Conservation (phyloP, 2,888 invertebrate species). For the Agapostemon virescens region DNA sequence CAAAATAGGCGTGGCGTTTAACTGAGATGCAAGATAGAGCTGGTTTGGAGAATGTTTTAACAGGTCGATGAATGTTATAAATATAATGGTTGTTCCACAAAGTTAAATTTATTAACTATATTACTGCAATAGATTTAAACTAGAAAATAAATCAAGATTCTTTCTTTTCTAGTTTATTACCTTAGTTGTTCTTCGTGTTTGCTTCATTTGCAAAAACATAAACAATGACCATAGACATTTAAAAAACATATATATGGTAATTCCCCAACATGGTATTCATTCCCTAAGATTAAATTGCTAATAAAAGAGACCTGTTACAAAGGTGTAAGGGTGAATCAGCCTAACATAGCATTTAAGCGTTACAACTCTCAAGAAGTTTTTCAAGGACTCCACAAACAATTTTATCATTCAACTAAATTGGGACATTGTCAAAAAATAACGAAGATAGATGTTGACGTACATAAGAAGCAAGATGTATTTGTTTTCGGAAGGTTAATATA, state of each 20-base stretch:
- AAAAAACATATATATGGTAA: background rate
- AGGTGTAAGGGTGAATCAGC: background rate
- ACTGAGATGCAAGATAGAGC: background rate
- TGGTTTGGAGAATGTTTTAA: background rate
- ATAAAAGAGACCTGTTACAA: background rate
- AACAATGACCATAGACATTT: background rate
- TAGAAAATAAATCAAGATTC: background rate
- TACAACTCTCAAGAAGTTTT: background rate
- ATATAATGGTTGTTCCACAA: background rate
- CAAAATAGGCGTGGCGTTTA: too few species aligned
- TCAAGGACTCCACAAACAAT: too few species aligned
- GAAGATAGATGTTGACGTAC: background rate
- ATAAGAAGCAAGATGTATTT: background rate
- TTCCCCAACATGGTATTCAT: background rate
- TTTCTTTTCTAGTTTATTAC: slow-evolving; percentile 5
- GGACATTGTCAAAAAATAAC: slow-evolving; percentile 1
- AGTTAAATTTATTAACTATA: background rate
- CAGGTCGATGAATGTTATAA: background rate
- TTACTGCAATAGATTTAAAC: background rate
- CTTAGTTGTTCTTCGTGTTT: slow-evolving; percentile 2
- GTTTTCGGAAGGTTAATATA: background rate
- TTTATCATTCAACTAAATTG: background rate
- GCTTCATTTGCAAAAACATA: background rate
- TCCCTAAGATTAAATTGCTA: background rate
- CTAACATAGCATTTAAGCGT: background rate